Evolutionary conservation across 2,888 invertebrate genomes (phyloP).

Genomic region (Phoenoteleia sp.): DNA sequence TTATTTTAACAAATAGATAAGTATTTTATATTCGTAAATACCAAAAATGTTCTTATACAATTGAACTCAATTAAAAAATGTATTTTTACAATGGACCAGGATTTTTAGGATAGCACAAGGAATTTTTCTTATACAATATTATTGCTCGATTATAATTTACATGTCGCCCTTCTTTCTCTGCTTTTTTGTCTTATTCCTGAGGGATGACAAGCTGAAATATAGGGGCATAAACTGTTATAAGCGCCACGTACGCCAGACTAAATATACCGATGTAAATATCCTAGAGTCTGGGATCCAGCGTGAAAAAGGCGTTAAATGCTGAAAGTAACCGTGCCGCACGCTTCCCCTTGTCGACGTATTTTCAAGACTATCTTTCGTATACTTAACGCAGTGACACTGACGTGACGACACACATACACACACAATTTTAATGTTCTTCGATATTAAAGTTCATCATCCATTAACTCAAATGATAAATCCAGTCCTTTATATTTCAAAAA

Average conservation of each 20-base stretch:
- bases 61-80: too few species aligned
- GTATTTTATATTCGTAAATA: too few species aligned
- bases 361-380: conserved; percentile 58
- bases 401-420: conserved; percentile 30
- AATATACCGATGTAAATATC: conserved; percentile 84
- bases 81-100: too few species aligned
- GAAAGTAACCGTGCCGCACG: conserved; percentile 61
- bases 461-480: too few species aligned
- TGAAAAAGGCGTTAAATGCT: conserved; percentile 77
- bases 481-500: too few species aligned
- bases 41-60: too few species aligned
- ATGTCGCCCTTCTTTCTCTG: conserved; percentile 40
- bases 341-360: conserved; percentile 62
- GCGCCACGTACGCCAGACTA: conserved; percentile 82
- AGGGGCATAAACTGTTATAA: conserved; percentile 80
- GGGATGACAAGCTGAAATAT: conserved; percentile 69
- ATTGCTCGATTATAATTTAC: conserved; percentile 59
- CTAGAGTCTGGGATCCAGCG: conserved; percentile 75
- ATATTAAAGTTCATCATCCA: conserved; percentile 59
- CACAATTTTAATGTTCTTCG: conserved; percentile 59
- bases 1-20: too few species aligned
- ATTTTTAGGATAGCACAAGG: too few species aligned
- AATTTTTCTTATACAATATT: conserved; percentile 5
- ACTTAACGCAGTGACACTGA: conserved; percentile 62
- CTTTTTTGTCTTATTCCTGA: conserved; percentile 42